Conservation (phyloP, 2,888 invertebrate genomes). For the Drosophila lacicola region DNA sequence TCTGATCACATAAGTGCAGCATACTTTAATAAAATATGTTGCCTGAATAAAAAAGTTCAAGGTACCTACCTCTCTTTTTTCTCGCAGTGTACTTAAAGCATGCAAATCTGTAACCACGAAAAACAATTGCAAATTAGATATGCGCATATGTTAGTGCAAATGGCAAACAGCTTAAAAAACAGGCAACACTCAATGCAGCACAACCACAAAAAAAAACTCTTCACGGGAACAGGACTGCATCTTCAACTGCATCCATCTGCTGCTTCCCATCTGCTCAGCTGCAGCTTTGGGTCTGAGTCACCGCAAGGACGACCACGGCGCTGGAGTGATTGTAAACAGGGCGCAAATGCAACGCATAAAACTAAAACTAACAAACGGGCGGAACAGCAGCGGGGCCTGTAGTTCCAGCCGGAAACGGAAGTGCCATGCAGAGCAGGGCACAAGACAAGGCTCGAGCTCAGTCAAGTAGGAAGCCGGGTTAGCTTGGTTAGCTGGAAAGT, state of each 20-base stretch:
- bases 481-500: conserved; percentile 15
- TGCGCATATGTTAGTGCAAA: conserved; percentile 72
- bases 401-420: conserved; percentile 69
- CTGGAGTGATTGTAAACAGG: conserved; percentile 70
- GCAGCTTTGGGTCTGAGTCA: conserved; percentile 35
- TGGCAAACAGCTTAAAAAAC: conserved; percentile 55
- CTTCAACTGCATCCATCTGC: conserved; percentile 19
- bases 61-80: background rate
- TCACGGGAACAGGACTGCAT: conserved; percentile 17
- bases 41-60: background rate
- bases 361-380: conserved; percentile 66
- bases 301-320: conserved; percentile 65
- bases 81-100: conserved; percentile 29
- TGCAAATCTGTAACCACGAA: conserved; percentile 65
- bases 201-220: conserved; percentile 9
- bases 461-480: conserved; percentile 43
- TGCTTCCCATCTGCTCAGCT: conserved; percentile 11
- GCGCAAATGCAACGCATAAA: conserved; percentile 62
- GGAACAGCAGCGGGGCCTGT: conserved; percentile 17
- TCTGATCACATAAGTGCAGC: no score
- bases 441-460: conserved; percentile 47
- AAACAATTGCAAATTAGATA: conserved; percentile 75
- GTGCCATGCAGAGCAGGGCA: conserved; percentile 52
- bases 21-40: no score
- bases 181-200: conserved; percentile 27